Evolutionary conservation across 2,888 invertebrate species (phyloP), one percentile per base, ranked within the genome.

Genomic region (Xanthostigma xanthostigma): DNA sequence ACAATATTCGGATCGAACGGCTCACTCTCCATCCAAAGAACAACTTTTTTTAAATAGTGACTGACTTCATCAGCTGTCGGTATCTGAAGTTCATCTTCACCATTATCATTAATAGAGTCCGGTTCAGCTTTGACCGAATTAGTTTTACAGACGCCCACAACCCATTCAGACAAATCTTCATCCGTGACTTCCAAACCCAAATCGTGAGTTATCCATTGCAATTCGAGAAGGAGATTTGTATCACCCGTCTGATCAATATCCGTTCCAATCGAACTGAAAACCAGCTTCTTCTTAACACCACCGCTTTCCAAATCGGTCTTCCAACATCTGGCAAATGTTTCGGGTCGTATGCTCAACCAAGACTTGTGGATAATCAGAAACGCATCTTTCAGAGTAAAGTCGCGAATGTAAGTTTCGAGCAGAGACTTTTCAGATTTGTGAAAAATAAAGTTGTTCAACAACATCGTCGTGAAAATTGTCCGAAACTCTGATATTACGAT

Each of bases 21-120:
- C 58, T 70, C 66, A 48, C 66, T 64, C 54, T 71, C 70, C 68
- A 70, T 70, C 71, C 71, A 71, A 10, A 61, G 55, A 35, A 71
- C 62, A 40, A 68, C 70, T 50, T 64, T 64, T 36, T 64, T 62
- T 36, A 71, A 60, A 43, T 66, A 61, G 45, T 58, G 58, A 37
- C 64, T 67, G 9, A 66, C 66, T 55, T 71, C 68, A 37, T 60
- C 57, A 27, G 69, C 65, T 10, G 60, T 60, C 0, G 69, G 68
- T 36, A 56, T 54, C 17, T 54, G 53, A 36, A 33, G n/a, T 11
- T 9, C 17, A 33, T 49, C 33, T 48, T 53, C 38, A 56, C 55
- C n/a, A 61, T 46, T 38, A 61, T 60, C 1, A 50, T 49, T n/a
- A 61, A 50, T 45, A 61, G 44, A 41, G 56, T 53, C 36, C 51